Conservation (phyloP, 2,113 vertebrate genomes). For the Upupa epops region DNA sequence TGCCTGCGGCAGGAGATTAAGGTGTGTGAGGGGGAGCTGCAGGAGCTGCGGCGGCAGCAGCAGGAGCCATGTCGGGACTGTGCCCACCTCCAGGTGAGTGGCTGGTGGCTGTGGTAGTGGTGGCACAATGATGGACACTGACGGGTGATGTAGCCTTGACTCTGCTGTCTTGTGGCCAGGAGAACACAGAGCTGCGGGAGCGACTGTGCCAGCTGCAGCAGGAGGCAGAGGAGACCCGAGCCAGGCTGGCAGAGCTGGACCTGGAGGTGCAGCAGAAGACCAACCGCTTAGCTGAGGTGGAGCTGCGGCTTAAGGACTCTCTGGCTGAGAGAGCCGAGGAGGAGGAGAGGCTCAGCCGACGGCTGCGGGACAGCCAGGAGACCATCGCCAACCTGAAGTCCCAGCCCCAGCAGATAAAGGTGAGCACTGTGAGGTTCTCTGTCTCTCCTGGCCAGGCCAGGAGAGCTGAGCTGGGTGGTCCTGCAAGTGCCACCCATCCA, state of each 20-base stretch:
- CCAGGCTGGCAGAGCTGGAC: conserved; percentile 73
- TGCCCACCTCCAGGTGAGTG: conserved; percentile 78
- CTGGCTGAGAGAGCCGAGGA: conserved; percentile 76
- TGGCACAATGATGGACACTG: accelerated
- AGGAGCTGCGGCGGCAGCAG: conserved; percentile 58
- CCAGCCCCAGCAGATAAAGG: conserved; percentile 83
- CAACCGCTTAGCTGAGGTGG: conserved; percentile 75
- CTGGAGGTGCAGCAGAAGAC: conserved; percentile 84
- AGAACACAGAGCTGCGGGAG: conserved; percentile 75
- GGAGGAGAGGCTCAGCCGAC: conserved; percentile 79
- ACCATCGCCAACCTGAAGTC: conserved; percentile 79
- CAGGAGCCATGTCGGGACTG: conserved; percentile 69
- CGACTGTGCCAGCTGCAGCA: conserved; percentile 78
- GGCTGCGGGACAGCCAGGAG: conserved; percentile 84
- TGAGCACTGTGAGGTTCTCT: conserved; percentile 15
- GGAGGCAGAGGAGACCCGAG: conserved; percentile 77
- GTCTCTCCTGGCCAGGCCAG: neutral
- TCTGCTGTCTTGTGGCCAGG: conserved; percentile 46
- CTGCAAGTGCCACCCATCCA: neutral
- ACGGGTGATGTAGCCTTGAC: accelerated
- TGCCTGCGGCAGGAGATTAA: conserved; percentile 88
- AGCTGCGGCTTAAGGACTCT: conserved; percentile 82
- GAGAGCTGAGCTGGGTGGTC: neutral
- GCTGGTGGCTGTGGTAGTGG: accelerated
- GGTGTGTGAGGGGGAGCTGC: conserved; percentile 75